phyloP scores from a whole-genome alignment of 1,140 invertebrate species.

The Chlorops oryzae region DNA sequence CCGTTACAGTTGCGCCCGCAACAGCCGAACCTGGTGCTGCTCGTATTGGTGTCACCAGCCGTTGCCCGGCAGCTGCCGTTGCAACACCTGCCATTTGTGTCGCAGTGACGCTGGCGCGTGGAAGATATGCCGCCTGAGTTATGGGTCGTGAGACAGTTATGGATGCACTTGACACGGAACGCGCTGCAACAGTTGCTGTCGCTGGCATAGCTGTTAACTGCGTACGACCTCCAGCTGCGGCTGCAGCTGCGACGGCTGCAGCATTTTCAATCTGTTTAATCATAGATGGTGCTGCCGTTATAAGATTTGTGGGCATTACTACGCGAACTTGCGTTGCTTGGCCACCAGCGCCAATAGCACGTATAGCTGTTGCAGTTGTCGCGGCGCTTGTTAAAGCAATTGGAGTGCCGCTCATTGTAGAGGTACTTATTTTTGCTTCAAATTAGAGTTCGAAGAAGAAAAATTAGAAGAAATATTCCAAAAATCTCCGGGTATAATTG shows the following conservation, averaged over 20 bases:
- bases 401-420: conserved; percentile 30
- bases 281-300: conserved; percentile 21
- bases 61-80: conserved; percentile 26
- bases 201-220: conserved; percentile 45
- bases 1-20: conserved; percentile 25
- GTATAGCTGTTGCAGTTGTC: conserved; percentile 34
- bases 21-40: conserved; percentile 1
- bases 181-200: conserved; percentile 21
- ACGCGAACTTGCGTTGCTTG: conserved; percentile 45
- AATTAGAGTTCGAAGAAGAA: too few relatives aligned
- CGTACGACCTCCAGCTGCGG: conserved; percentile 35
- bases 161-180: conserved; percentile 40
- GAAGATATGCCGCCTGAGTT: conserved; percentile 38
- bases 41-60: conserved; percentile 34
- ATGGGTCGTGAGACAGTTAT: conserved; percentile 43
- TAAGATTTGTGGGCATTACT: conserved; percentile 29
- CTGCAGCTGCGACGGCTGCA: conserved; percentile 34
- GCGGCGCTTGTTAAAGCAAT: conserved; percentile 29
- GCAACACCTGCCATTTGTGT: conserved; percentile 38
- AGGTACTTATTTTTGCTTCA: too few relatives aligned
- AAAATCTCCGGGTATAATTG: too few relatives aligned
- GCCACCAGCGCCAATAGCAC: conserved; percentile 35
- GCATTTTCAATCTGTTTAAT: conserved; percentile 43
- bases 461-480: too few relatives aligned
- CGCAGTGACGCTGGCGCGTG: conserved; percentile 36